These are phyloP conservation scores for Donacobius atricapilla DNA, from an alignment of 2,113 vertebrate genomes.

Conservation along the genomic window DNA sequence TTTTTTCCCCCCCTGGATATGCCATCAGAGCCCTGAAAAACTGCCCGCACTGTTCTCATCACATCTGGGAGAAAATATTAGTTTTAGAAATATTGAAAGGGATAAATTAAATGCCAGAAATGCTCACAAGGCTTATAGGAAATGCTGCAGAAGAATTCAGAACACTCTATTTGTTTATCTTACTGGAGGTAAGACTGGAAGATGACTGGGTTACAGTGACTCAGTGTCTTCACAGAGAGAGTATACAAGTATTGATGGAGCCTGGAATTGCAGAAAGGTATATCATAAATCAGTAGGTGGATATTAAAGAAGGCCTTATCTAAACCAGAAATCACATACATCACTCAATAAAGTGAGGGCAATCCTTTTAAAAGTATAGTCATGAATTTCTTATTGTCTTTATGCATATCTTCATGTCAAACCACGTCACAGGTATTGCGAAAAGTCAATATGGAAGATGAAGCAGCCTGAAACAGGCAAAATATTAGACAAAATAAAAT, in stretches of 20 bases:
- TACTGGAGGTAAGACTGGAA: not conserved
- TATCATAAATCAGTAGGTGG: not conserved
- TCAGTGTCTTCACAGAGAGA: not conserved
- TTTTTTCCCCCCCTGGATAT: not conserved
- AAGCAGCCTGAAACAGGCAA: not conserved
- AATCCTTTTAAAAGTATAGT: not conserved
- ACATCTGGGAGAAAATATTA: not conserved
- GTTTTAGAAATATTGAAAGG: not conserved
- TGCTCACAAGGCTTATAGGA: not conserved
- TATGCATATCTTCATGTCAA: not conserved
- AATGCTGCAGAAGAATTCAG: not conserved
- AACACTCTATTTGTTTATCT: not conserved
- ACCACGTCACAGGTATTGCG: not conserved
- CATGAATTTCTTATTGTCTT: not conserved
- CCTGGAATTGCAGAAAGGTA: not conserved
- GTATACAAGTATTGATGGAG: not conserved
- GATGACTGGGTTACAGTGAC: not conserved
- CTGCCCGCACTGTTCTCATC: not conserved
- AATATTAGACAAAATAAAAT: not conserved
- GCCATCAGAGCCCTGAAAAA: not conserved
- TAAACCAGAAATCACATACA: not conserved
- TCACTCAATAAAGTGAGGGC: not conserved
- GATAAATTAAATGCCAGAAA: not conserved
- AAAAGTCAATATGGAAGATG: not conserved
- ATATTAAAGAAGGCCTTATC: not conserved